phyloP scores from a whole-genome alignment of 2,113 vertebrate species.

The Lutjanus erythropterus region DNA sequence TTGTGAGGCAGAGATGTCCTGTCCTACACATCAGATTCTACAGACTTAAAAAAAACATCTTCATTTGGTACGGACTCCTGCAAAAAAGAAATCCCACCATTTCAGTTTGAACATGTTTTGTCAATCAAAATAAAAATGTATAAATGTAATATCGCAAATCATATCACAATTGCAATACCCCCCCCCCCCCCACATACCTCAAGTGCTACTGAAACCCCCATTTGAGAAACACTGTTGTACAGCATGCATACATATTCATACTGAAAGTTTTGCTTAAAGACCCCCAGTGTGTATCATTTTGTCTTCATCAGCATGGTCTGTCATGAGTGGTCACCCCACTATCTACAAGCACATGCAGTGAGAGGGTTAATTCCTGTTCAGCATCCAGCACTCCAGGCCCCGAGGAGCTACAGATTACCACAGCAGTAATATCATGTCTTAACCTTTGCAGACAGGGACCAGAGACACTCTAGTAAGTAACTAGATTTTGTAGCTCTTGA shows the following conservation, averaged over 20 bases:
- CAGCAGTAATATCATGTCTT: slow-evolving; percentile 26
- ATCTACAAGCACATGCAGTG: slow-evolving; percentile 76
- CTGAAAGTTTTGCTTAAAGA: neutral
- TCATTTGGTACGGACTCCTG: no score
- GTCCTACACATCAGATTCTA: no score
- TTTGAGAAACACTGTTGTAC: no score
- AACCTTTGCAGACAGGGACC: slow-evolving; percentile 52
- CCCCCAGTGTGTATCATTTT: slow-evolving; percentile 4
- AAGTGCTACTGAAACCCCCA: no score
- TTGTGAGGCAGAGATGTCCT: no score
- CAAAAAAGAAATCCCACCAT: no score
- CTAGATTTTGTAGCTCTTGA: slow-evolving; percentile 70
- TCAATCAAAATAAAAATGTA: no score
- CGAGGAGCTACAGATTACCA: slow-evolving; percentile 75
- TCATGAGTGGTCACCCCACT: slow-evolving; percentile 22
- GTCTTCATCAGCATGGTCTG: slow-evolving; percentile 20
- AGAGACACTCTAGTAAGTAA: slow-evolving; percentile 17
- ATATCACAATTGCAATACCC: no score
- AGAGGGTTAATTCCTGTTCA: slow-evolving; percentile 52
- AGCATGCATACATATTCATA: slow-evolving; percentile 53
- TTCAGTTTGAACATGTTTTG: no score
- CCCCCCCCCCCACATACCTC: no score
- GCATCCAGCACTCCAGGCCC: slow-evolving; percentile 75
- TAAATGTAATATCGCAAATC: no score
- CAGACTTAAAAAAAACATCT: no score